Evolutionary conservation across 2,797 vertebrate genomes (phyloP), one percentile per base, ranked within the genome.

Genomic region (Pyrocephalus nanus): DNA sequence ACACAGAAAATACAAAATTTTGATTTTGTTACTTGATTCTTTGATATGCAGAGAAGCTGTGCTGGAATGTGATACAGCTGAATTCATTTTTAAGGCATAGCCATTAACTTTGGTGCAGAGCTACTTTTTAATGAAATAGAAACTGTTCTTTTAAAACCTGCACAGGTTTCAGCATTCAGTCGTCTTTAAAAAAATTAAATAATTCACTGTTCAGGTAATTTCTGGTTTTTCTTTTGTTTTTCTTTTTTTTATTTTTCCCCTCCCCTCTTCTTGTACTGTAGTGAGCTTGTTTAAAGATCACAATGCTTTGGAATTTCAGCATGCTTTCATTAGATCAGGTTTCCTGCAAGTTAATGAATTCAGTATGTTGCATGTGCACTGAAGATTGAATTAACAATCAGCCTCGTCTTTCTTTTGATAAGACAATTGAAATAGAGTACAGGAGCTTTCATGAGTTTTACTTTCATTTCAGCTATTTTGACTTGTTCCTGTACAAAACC

Each of bases 231-330:
- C 5, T 18, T 19, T 42, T 10, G 4, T 22, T 9, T 27, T 18
- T 54, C n/a, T 10, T 15, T 1, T 20, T 22, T 9, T 27, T 18
- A 47, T 40, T 10, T 15, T 1, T 20, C 13, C 3, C 3, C 30
- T 53, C 26, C 16, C 19, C 62, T 60, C 42, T 32, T 45, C 42
- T n/a, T 65, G 29, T 23, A 32, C 29, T 54, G 32, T 48, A 26
- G 40, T 34, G 26, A 12, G 25, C 55, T 66, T 81, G 45, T 61
- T 66, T 53, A 45, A 36, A 55, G 47, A 23, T 34, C 18, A 20
- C 13, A 30, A 0, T 23, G 22, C 48, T 83, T 53, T 36, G 34
- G 69, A 61, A 14, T 55, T 70, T 79, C 30, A 74, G 47, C 27
- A 25, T 60, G 29, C n/a, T 65, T 50, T 65, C 42, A 47, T 66